Percentiles rank a stretch among this genome's conserved stretches.
Conservation (phyloP, 2,888 invertebrate genomes). For the Tenthredo amoena region DNA sequence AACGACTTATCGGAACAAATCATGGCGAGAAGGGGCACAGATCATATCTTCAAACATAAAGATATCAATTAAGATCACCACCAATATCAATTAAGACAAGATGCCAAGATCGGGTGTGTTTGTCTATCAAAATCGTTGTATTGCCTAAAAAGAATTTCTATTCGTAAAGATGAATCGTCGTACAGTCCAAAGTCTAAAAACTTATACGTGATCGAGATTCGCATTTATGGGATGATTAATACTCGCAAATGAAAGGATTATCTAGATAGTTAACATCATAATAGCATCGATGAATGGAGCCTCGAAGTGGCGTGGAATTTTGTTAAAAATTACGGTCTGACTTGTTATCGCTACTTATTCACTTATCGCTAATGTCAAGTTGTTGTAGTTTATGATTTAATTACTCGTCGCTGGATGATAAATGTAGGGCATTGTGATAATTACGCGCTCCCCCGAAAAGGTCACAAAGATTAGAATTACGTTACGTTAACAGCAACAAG, state of each 20-base stretch:
- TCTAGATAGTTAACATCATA: neutral
- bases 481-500: constrained; percentile 24
- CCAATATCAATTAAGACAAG: no score
- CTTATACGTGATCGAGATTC: neutral
- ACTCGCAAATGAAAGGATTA: neutral
- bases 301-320: constrained; percentile 24
- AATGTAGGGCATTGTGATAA: constrained; percentile 68
- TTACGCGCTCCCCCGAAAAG: constrained; percentile 62
- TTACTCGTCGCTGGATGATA: constrained; percentile 68
- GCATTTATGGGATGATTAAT: neutral
- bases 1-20: neutral
- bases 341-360: constrained; percentile 34
- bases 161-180: neutral
- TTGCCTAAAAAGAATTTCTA: neutral
- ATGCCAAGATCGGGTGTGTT: neutral
- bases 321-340: constrained; percentile 27
- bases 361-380: constrained; percentile 63
- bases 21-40: neutral
- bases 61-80: neutral
- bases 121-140: neutral
- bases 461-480: constrained; percentile 69
- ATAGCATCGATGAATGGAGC: constrained; percentile 2
- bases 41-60: neutral
- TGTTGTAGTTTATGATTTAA: constrained; percentile 72
- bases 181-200: neutral